Conservation (phyloP, 92 coral and sea anemone genomes). For the Heliopora coerulea region DNA sequence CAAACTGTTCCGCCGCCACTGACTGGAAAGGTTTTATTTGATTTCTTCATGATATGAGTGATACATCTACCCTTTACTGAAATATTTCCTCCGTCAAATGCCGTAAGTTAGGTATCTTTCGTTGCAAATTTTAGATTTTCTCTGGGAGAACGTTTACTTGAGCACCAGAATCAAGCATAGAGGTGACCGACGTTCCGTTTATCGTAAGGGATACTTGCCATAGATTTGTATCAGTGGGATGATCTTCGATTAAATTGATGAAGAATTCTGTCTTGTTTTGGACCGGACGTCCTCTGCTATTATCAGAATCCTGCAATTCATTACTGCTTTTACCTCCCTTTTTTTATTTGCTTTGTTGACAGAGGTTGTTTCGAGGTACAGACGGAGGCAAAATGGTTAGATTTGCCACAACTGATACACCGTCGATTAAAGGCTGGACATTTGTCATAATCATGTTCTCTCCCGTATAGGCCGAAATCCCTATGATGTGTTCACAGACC, state of each 20-base stretch:
- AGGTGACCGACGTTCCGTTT: not conserved
- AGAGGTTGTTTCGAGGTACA: not conserved
- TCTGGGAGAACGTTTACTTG: conserved; percentile 1
- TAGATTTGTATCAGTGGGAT: not conserved
- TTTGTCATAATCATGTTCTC: not conserved
- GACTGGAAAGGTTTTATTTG: not conserved
- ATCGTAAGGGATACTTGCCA: not conserved
- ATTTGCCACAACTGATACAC: not conserved
- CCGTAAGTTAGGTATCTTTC: conserved; percentile 7
- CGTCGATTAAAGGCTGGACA: not conserved
- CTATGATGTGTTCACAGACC: too few species aligned
- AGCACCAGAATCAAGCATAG: conserved; percentile 6
- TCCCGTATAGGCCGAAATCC: too few species aligned
- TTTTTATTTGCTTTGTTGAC: too few species aligned
- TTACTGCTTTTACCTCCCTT: too few species aligned
- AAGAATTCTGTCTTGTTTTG: not conserved
- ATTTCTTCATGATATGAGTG: not conserved
- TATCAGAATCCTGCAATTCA: not conserved
- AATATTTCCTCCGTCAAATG: conserved; percentile 35
- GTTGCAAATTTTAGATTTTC: not conserved
- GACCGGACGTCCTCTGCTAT: not conserved
- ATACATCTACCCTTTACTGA: conserved; percentile 16
- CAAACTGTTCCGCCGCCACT: too few species aligned
- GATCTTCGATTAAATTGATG: too few species aligned
- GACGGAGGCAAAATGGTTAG: too few species aligned